Base-by-base conservation (phyloP, 2,888 invertebrate species). In the Steromphala cineraria region DNA sequence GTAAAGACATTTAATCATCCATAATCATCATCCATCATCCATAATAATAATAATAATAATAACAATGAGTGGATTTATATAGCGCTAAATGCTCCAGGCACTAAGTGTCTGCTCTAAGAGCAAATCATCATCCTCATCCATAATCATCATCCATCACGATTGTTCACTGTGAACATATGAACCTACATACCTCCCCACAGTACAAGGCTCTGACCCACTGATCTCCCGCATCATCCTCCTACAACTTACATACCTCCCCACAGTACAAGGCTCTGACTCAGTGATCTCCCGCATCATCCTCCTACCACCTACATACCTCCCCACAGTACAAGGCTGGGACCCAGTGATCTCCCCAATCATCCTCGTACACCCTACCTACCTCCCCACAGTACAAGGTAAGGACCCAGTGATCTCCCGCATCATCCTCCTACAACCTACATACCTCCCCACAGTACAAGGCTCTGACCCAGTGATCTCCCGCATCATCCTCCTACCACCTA, bases 401-500 rank as follows among this genome's bases (percentile, higher is more conserved):
- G n/a, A 92, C 88, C 87, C 87, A 92, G 77, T 87, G 82, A 52
- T 87, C 81, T 8, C 83, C 84, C 0, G 81, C 71, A 13, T 67
- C 67, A 81, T 91, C 87, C 78, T 91, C 89, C 81, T 91, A 92
- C 19, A 92, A 81, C 81, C 19, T 56, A 36, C 86, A 83, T 78
- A 93, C 92, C 90, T 92, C 80, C 74, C 89, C 91, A 74, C 85
- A 84, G 80, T 92, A 92, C 19, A 86, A 82, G n/a, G 91, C 87
- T 79, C 88, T 84, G n/a, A 92, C 88, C 87, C 87, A 92, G 77
- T 87, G 82, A 52, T 87, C 81, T 8, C 83, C 84, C 0, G 81
- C 71, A 13, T 67, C 67, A 81, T 91, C 87, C 78, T 91, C 89
- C 81, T 91, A 92, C 19, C 92, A 81, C 81, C 19, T 56, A 36